Base-by-base conservation (phyloP, 2,888 invertebrate species). In the Macrosoma leucophasiata region DNA sequence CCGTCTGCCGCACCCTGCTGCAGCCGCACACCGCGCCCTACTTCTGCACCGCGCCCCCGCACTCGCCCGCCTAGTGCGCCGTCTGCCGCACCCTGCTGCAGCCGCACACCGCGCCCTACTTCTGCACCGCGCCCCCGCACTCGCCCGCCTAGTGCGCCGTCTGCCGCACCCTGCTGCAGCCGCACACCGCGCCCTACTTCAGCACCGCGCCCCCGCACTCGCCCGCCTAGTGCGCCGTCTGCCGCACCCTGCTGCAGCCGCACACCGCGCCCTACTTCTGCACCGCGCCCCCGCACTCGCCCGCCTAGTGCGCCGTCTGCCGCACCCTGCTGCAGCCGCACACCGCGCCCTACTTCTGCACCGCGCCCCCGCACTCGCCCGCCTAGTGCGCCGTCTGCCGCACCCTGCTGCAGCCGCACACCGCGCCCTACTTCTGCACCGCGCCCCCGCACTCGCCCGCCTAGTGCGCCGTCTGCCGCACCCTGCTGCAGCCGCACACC, bases 1-100 rank as follows among this genome's bases (percentile, higher is more conserved):
- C 94, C 74, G 96, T 98, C 39, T 99, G 98, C 85, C 96, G 98
- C 86, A 99, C 98, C 29, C 88, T 99, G 62, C 90, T 99, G 67
- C 96, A 92, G 75, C 92, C 91, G 58, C 89, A 95, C 76, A 91
- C 93, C 48, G 94, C 95, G 56, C 96, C 96, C 26, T 96, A 95
- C 85, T 96, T 96, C 85, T 95, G 95, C 79, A 92, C 92, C 48
- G 91, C 91, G 60, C 89, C 90, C 48, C 91, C 91, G 27, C 60
- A 61, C 55, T 45, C 55, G 36, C 68, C 66, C 32, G 57, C 55
- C 55, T 65, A 51, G 33, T 25, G 13, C 10, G 91, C 94, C 74
- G 96, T 98, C 39, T 99, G 98, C 89, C 90, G 47, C 91, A 7
- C 17, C 17, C 17, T 4, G 7, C 17, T 17, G 7, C 4, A 4